Conservation (phyloP, 2,888 invertebrate genomes). For the Malthinus seriepunctatus region DNA sequence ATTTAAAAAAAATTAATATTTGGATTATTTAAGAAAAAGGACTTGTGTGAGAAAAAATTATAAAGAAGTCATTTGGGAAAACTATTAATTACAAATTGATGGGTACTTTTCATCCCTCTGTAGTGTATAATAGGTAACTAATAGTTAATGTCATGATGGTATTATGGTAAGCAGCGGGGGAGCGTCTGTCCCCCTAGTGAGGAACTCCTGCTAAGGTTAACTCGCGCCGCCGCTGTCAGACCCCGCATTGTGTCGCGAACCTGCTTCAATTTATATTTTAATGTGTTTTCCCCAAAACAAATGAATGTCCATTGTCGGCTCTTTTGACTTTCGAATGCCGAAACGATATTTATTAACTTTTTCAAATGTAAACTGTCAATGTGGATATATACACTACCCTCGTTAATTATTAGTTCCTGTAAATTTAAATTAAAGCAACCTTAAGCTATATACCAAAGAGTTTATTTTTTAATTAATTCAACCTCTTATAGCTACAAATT, state of each 20-base stretch:
- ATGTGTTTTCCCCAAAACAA: conserved; percentile 56
- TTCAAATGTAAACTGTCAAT: conserved; percentile 52
- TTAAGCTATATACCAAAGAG: background rate
- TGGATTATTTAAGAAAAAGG: background rate
- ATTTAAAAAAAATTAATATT: background rate
- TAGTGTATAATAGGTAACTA: conserved; percentile 53
- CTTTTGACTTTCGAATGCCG: conserved; percentile 51
- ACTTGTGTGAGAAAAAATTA: conserved; percentile 15
- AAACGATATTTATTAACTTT: conserved; percentile 53
- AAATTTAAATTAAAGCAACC: conserved; percentile 17
- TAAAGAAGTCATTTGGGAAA: conserved; percentile 30
- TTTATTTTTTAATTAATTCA: conserved; percentile 5
- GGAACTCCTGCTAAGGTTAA: conserved; percentile 35
- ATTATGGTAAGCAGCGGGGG: conserved; percentile 50
- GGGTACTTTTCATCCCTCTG: conserved; percentile 47
- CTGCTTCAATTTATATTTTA: conserved; percentile 55
- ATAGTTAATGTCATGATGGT: conserved; percentile 53
- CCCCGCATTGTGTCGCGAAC: conserved; percentile 55
- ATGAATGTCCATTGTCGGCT: conserved; percentile 53
- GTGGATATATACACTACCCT: conserved; percentile 49
- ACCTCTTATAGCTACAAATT: background rate
- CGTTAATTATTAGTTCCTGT: conserved; percentile 32
- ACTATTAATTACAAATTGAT: conserved; percentile 53
- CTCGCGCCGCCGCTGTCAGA: conserved; percentile 41
- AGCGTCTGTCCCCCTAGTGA: conserved; percentile 34